Evolutionary conservation across 2,888 invertebrate species (phyloP).

Genomic region (Macrophya alboannulata): DNA sequence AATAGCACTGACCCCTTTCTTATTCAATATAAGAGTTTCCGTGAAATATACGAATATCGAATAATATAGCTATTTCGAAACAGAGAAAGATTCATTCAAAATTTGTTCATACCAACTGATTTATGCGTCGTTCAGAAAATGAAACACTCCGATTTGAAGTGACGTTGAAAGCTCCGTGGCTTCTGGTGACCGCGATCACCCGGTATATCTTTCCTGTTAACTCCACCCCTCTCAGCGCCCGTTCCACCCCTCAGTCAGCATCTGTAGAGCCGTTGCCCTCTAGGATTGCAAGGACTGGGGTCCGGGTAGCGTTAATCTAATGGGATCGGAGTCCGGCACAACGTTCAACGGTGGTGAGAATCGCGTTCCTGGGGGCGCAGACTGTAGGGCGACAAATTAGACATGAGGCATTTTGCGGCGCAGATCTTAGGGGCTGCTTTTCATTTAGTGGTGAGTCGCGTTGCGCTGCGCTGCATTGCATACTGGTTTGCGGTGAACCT

Average conservation of each 20-base stretch:
- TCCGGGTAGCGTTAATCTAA: conserved; percentile 50
- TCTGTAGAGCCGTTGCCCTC: conserved; percentile 35
- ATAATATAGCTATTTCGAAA: not conserved
- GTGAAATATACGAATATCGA: not conserved
- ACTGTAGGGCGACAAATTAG: conserved; percentile 30
- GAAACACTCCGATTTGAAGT: not conserved
- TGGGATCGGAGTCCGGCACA: conserved; percentile 29
- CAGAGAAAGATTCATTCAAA: not conserved
- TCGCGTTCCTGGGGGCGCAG: conserved; percentile 31
- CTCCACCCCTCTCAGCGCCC: conserved; percentile 13
- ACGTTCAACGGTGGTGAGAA: conserved; percentile 26
- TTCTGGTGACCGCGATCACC: conserved; percentile 8
- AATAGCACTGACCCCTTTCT: not conserved
- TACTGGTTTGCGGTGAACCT: not conserved
- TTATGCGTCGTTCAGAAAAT: not conserved
- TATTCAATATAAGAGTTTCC: not conserved
- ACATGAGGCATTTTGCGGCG: conserved; percentile 16
- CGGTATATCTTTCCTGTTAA: conserved; percentile 29
- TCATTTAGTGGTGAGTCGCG: not conserved
- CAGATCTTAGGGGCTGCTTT: not conserved
- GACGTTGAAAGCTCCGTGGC: not conserved
- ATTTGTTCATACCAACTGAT: not conserved
- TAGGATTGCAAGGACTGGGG: conserved; percentile 39
- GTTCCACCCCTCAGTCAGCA: conserved; percentile 1
- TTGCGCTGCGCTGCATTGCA: not conserved